Percentiles rank a stretch among this genome's conserved stretches.
These are phyloP conservation scores for Rhagologus leucostigma DNA, from an alignment of 2,113 vertebrate genomes.

Conservation along the genomic window DNA sequence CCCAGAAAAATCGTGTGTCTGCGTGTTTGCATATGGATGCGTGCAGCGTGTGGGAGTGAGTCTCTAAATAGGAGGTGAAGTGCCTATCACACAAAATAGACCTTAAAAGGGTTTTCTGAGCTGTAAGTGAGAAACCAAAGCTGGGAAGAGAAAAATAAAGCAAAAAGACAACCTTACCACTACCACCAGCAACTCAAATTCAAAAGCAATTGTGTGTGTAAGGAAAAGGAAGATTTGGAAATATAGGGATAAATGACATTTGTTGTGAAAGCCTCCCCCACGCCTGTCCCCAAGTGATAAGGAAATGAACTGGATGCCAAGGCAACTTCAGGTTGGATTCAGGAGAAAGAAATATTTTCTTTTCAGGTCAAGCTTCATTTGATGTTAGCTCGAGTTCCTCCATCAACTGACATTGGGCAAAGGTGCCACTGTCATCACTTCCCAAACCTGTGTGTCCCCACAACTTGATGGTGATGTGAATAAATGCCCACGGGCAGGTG, in stretches of 20 bases:
- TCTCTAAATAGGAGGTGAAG: slow-evolving; percentile 32
- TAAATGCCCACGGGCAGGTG: background rate
- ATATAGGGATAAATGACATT: slow-evolving; percentile 8
- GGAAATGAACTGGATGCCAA: background rate
- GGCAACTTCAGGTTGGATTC: background rate
- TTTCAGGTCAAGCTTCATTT: slow-evolving; percentile 4
- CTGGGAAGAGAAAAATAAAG: background rate
- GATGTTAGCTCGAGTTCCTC: background rate
- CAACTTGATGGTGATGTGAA: background rate
- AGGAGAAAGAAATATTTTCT: background rate
- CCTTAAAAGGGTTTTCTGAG: slow-evolving; percentile 55
- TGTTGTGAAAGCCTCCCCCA: background rate
- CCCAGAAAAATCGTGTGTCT: background rate
- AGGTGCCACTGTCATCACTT: background rate
- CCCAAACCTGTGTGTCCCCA: background rate
- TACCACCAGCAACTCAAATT: background rate
- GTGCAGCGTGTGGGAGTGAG: background rate
- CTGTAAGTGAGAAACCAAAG: slow-evolving; percentile 52
- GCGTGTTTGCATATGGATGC: slow-evolving; percentile 13
- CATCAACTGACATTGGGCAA: background rate
- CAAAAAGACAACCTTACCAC: background rate
- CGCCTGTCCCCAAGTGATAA: slow-evolving; percentile 1
- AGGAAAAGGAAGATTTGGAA: slow-evolving; percentile 18
- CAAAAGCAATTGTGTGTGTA: background rate
- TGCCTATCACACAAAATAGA: slow-evolving; percentile 32